Evolutionary conservation across 2,888 invertebrate species (phyloP).

Genomic region (Escarpia spicata): DNA sequence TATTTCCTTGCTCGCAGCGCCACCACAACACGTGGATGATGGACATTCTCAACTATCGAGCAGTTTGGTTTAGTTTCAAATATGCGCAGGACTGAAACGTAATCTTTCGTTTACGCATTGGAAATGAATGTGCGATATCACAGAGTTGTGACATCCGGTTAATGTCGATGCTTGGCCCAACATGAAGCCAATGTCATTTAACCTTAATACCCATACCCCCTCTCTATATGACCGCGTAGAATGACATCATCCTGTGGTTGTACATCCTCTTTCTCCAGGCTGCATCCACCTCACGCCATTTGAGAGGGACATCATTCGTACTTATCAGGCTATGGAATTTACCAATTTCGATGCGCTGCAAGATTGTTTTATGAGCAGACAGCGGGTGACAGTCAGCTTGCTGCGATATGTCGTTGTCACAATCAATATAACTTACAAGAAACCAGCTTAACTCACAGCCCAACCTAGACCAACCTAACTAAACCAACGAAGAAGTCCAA

Average conservation of each 20-base stretch:
- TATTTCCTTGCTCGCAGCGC: not conserved
- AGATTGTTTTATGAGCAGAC: not conserved
- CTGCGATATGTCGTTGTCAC: not conserved
- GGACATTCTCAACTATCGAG: not conserved
- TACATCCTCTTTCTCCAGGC: no score
- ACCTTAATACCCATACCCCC: no score
- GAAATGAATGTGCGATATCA: not conserved
- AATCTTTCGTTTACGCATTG: not conserved
- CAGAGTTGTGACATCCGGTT: not conserved
- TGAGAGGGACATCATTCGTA: no score
- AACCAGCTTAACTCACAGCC: not conserved
- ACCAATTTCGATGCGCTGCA: not conserved
- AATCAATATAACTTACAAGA: not conserved
- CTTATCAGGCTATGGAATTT: no score
- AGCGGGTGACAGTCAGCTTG: not conserved
- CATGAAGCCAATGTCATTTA: not conserved
- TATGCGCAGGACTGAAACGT: not conserved
- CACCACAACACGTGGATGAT: not conserved
- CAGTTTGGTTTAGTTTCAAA: not conserved
- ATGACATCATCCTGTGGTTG: no score
- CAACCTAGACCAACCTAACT: no score
- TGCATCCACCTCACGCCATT: no score
- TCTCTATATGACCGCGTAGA: no score
- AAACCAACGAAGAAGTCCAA: no score
- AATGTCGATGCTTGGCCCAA: not conserved